Conservation (phyloP, 2,888 invertebrate genomes). For the Standfussiana lucernea region DNA sequence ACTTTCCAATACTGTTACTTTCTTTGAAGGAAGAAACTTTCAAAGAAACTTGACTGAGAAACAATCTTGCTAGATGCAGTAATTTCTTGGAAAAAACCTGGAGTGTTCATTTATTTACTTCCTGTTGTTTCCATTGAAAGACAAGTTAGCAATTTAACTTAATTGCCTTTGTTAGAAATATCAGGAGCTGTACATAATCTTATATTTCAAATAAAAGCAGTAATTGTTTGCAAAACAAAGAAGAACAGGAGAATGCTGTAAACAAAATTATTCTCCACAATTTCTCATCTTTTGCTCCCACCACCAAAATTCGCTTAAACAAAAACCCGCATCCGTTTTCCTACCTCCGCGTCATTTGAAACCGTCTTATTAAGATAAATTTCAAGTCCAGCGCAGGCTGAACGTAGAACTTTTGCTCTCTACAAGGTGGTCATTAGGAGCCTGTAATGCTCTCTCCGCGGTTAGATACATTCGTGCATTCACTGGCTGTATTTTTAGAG, state of each 20-base stretch:
- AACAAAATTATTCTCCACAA: neutral
- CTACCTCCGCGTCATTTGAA: constrained; percentile 69
- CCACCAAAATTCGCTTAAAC: constrained; percentile 1
- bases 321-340: constrained; percentile 31
- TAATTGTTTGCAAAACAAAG: neutral
- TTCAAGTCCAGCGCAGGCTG: constrained; percentile 72
- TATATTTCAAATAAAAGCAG: neutral
- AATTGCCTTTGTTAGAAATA: neutral
- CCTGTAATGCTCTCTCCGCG: constrained; percentile 61
- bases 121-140: neutral
- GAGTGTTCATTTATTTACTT: neutral
- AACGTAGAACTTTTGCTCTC: constrained; percentile 82
- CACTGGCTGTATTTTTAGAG: constrained; percentile 51
- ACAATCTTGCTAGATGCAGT: neutral
- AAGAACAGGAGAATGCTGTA: neutral
- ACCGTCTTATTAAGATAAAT: constrained; percentile 84
- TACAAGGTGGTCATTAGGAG: constrained; percentile 84
- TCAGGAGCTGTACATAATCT: neutral
- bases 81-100: constrained; percentile 3
- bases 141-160: neutral
- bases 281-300: neutral
- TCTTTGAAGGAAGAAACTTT: neutral
- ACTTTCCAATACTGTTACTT: constrained; percentile 14
- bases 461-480: constrained; percentile 57
- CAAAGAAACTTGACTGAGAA: constrained; percentile 23